A percentile compares a stretch with the other conserved stretches of the same genome.
Evolutionary conservation across 2,888 invertebrate genomes (phyloP).

Genomic region (Drosophila sordidapex): DNA sequence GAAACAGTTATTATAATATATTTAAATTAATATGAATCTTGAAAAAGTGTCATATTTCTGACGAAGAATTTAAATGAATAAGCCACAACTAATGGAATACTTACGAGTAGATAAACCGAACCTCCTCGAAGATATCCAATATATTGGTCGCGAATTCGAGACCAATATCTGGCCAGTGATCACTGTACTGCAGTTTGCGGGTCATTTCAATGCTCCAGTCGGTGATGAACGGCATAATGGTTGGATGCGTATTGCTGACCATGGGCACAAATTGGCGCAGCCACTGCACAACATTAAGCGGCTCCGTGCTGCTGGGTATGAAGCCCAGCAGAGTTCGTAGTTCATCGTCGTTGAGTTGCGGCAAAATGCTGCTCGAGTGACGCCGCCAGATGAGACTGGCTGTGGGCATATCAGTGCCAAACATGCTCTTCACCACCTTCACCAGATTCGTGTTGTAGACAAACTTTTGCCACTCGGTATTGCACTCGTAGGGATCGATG

Average conservation of each 20-base stretch:
- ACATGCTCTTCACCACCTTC: slow-evolving; percentile 77
- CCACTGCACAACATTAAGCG: slow-evolving; percentile 83
- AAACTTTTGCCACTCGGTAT: slow-evolving; percentile 84
- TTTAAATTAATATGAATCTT: neutral
- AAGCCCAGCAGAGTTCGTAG: slow-evolving; percentile 77
- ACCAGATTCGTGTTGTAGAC: slow-evolving; percentile 82
- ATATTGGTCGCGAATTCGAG: slow-evolving; percentile 84
- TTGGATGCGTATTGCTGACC: slow-evolving; percentile 82
- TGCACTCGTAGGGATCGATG: slow-evolving; percentile 84
- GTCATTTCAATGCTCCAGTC: slow-evolving; percentile 84
- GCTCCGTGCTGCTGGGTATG: slow-evolving; percentile 82
- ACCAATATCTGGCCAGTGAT: slow-evolving; percentile 84
- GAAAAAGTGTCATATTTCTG: neutral
- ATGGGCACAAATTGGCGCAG: slow-evolving; percentile 83
- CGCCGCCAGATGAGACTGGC: slow-evolving; percentile 84
- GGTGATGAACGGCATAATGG: slow-evolving; percentile 81
- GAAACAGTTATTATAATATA: neutral
- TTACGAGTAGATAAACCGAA: slow-evolving; percentile 83
- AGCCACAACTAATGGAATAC: slow-evolving; percentile 27
- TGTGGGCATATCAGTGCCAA: slow-evolving; percentile 81
- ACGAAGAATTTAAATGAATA: neutral
- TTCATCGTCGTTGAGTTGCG: slow-evolving; percentile 75
- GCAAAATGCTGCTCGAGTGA: slow-evolving; percentile 81
- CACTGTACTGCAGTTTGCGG: slow-evolving; percentile 81
- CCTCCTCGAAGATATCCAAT: slow-evolving; percentile 82